Evolutionary conservation across 1,140 invertebrate species (phyloP).

Genomic region (Phthorimaea operculella): DNA sequence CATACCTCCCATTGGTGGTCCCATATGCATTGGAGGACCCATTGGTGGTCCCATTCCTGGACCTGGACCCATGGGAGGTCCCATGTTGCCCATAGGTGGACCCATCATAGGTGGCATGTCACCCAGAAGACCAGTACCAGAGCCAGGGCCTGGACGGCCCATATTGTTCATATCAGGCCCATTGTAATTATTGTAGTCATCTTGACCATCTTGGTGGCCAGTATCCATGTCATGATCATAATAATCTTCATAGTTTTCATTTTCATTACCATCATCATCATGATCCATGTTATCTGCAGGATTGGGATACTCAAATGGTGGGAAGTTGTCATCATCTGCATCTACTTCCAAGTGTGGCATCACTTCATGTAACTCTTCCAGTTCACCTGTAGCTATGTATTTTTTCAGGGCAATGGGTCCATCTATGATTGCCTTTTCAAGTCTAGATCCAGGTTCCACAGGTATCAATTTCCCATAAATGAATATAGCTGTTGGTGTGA

Average conservation of each 20-base stretch:
- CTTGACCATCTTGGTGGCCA: constrained; percentile 30
- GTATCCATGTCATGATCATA: constrained; percentile 43
- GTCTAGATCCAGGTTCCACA: constrained; percentile 78
- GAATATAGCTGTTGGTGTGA: constrained; percentile 80
- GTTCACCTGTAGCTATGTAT: constrained; percentile 79
- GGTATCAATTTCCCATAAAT: constrained; percentile 82
- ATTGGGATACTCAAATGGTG: constrained; percentile 57
- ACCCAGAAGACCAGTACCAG: constrained; percentile 42
- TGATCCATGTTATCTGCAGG: constrained; percentile 31
- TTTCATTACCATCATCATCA: constrained; percentile 28
- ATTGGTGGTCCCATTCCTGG: constrained; percentile 28
- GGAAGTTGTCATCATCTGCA: constrained; percentile 66
- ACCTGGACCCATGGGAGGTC: constrained; percentile 27
- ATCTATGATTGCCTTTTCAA: constrained; percentile 78
- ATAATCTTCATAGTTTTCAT: constrained; percentile 43
- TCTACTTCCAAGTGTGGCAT: constrained; percentile 73
- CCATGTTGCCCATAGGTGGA: constrained; percentile 41
- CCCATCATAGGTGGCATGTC: constrained; percentile 28
- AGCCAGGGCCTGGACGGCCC: constrained; percentile 20
- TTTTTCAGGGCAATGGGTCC: constrained; percentile 81
- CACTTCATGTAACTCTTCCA: constrained; percentile 81
- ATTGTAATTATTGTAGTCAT: constrained; percentile 40
- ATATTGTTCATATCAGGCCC: constrained; percentile 35
- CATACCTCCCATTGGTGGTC: constrained; percentile 26
- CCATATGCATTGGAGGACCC: constrained; percentile 31